Evolutionary conservation across 2,888 invertebrate genomes (phyloP).

Genomic region (Chaetogeoica ovagalla): DNA sequence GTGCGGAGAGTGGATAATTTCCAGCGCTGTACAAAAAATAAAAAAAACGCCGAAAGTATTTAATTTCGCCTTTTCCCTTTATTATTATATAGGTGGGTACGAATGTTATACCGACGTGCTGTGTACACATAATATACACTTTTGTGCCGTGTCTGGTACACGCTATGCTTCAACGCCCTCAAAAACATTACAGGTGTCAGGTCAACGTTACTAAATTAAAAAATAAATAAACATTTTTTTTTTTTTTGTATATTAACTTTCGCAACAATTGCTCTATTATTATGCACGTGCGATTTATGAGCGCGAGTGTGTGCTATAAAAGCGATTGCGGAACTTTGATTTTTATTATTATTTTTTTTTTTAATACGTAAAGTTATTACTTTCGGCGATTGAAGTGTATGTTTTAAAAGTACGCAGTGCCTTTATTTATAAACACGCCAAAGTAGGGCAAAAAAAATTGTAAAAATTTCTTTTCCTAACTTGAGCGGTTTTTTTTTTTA

Average conservation of each 20-base stretch:
- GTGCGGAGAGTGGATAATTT: slow-evolving; percentile 7
- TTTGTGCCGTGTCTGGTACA: slow-evolving; percentile 26
- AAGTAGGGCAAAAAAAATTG: no score
- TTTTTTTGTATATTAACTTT: not conserved
- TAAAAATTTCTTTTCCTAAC: no score
- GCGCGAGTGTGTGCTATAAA: not conserved
- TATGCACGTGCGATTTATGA: slow-evolving; percentile 23
- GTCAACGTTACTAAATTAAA: slow-evolving; percentile 33
- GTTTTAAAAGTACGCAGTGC: no score
- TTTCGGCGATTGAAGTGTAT: not conserved
- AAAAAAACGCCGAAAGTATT: slow-evolving; percentile 36
- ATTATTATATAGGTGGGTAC: no score
- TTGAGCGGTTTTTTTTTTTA: no score
- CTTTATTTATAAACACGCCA: no score
- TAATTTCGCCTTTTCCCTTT: slow-evolving; percentile 20
- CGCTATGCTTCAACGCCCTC: slow-evolving; percentile 27
- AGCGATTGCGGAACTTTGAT: slow-evolving; percentile 29
- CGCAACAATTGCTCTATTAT: slow-evolving; percentile 34
- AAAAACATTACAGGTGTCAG: slow-evolving; percentile 49
- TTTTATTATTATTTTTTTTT: not conserved
- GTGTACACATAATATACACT: not conserved
- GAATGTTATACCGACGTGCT: no score
- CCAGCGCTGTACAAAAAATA: slow-evolving; percentile 18
- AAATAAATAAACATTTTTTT: not conserved
- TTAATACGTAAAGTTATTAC: not conserved